Evolutionary conservation across 2,888 invertebrate genomes (phyloP), one percentile per base, ranked within the genome.

Genomic region (Cephus runcator): DNA sequence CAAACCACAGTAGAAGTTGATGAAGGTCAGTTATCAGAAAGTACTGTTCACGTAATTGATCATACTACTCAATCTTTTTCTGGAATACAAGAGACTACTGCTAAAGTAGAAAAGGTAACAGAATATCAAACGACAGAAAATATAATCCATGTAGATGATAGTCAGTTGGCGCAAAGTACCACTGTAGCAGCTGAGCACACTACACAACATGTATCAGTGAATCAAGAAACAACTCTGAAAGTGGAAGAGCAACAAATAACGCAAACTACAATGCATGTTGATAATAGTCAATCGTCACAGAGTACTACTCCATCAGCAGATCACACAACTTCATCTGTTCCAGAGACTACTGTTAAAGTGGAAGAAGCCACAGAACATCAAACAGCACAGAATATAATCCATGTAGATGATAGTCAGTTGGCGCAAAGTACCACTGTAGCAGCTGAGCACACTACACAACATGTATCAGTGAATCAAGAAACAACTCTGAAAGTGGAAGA

Each of bases 71-170:
- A 77, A 36, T 35, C 75, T 34, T 31, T 33, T 31, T 69, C 30
- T 12, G 75, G 35, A 34, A 69, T 33, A 34, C 30, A n/a, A 12
- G 69, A 69, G 15, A 69, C 30, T 69, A 69, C 69, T 69, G 30
- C 4, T 31, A 69, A 69, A n/a, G 4, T 69, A 12, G 69, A 69
- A 4, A 15, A 69, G 11, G n/a, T 69, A 31, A 31, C 35, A 12
- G 75, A 75, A 73, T 23, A 35, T 15, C 33, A 69, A 6, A 74
- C 75, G 4, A 75, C 76, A 23, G 31, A 68, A 73, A 73, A 68
- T 31, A 30, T 40, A 33, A 75, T 69, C 3, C 34, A 30, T 69
- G 23, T 12, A 15, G 68, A 75, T 15, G 68, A 68, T 33, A 34
- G n/a, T 33, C n/a, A 23, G 31, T 30, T 15, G 15, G 1, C 30